These are phyloP conservation scores for Opisthocomus hoazin DNA, from an alignment of 2,113 vertebrate species.

Conservation along the genomic window DNA sequence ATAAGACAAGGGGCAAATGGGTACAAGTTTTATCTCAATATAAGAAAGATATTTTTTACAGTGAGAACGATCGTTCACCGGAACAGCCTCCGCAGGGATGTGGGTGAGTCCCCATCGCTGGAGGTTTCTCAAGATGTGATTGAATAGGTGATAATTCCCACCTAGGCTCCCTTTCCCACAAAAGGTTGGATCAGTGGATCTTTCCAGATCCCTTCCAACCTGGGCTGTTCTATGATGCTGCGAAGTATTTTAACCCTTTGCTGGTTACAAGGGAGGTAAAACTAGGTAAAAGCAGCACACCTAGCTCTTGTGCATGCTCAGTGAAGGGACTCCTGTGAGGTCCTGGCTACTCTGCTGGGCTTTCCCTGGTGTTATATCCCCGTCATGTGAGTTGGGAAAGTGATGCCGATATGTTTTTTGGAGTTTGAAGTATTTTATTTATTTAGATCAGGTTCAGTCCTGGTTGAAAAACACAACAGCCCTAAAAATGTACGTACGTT, in stretches of 20 bases:
- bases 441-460: background rate
- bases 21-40: no score
- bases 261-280: background rate
- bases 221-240: background rate
- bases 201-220: no score
- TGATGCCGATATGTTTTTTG: background rate
- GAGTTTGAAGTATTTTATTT: background rate
- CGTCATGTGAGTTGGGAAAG: no score
- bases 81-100: no score
- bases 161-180: no score
- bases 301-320: background rate
- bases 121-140: no score
- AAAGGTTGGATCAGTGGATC: no score
- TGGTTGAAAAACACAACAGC: background rate
- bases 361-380: background rate
- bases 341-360: background rate
- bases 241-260: background rate
- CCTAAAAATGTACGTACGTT: background rate
- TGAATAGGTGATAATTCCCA: no score
- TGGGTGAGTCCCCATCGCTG: no score
- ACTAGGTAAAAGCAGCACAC: background rate
- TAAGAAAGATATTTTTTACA: no score
- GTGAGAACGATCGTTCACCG: no score
- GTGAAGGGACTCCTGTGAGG: background rate
- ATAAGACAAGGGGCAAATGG: background rate